Evolutionary conservation across 2,888 invertebrate species (phyloP).

Genomic region (Biston stratarius): DNA sequence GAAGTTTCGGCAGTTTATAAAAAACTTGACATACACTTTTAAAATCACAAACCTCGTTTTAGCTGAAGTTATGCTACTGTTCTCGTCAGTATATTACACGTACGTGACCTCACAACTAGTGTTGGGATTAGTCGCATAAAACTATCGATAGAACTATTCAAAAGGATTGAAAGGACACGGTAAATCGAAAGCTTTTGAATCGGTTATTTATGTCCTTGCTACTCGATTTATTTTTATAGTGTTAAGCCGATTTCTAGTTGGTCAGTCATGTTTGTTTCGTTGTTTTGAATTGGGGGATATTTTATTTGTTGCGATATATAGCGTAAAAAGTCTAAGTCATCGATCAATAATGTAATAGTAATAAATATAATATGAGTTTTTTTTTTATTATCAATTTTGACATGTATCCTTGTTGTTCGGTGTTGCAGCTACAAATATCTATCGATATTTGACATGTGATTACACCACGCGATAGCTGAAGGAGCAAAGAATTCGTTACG

Average conservation of each 20-base stretch:
- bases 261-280: conserved; percentile 26
- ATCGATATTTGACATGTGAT: too few relatives aligned
- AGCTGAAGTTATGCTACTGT: conserved; percentile 23
- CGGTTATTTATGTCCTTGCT: conserved; percentile 29
- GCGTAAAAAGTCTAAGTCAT: not conserved
- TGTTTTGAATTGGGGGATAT: conserved; percentile 8
- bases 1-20: too few relatives aligned
- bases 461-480: too few relatives aligned
- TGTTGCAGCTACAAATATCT: too few relatives aligned
- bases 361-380: not conserved
- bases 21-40: too few relatives aligned
- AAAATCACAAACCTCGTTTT: too few relatives aligned
- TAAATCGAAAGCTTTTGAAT: conserved; percentile 25
- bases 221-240: conserved; percentile 20
- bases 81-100: not conserved
- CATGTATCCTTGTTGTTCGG: too few relatives aligned
- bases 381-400: not conserved
- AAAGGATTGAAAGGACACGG: conserved; percentile 34
- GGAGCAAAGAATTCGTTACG: too few relatives aligned
- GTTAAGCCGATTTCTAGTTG: conserved; percentile 23
- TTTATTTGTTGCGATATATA: conserved; percentile 13
- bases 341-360: not conserved
- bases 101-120: conserved; percentile 44
- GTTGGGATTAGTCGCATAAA: conserved; percentile 42
- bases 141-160: conserved; percentile 37